Evolutionary conservation across 2,888 invertebrate species (phyloP), one percentile per base, ranked within the genome.

Genomic region (Xylophagus ater): DNA sequence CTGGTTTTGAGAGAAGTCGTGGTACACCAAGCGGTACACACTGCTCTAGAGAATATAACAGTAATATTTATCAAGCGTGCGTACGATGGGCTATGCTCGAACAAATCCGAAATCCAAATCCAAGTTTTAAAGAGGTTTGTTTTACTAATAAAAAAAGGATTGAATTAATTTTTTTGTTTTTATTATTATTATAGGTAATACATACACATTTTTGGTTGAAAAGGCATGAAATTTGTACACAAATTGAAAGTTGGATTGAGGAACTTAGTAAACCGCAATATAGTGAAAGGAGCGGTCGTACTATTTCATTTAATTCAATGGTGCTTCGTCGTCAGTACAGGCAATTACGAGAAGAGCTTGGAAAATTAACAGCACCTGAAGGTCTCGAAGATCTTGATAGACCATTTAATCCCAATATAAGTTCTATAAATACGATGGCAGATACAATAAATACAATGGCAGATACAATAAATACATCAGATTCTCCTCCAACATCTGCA

Each of bases 41-140:
- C 61, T 88, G 87, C 57, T 89, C 89, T 47, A 76, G 83, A 54
- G 92, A 93, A 67, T 94, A 94, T 69, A 93, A 93, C 67, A 84
- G 88, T 53, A 93, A 92, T 67, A 90, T 94, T 56, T 83, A 87
- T 65, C 89, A 92, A 67, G 92, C 92, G 8, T 89, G 88, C 49
- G 89, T 88, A 47, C 81, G 88, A 59, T 94, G 92, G 93, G 93
- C 89, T 47, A 93, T 94, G 89, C 71, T 94, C 46, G 92, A 94
- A 66, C 90, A 90, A 62, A 76, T 94, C 49, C 69, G 82, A 43
- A 84, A 84, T 66, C 89, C 93, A 4, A 85, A 85, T 59, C 81
- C 86, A 26, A 90, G 90, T 67, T 93, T 94, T 63, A 84, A 82
- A 65, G 85, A 90, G 69, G 86, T 84, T 57, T 56, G 56, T 31